A percentile compares a stretch with the other conserved stretches of the same genome.
Conservation (phyloP, 2,888 invertebrate species). For the Lysandra coridon region DNA sequence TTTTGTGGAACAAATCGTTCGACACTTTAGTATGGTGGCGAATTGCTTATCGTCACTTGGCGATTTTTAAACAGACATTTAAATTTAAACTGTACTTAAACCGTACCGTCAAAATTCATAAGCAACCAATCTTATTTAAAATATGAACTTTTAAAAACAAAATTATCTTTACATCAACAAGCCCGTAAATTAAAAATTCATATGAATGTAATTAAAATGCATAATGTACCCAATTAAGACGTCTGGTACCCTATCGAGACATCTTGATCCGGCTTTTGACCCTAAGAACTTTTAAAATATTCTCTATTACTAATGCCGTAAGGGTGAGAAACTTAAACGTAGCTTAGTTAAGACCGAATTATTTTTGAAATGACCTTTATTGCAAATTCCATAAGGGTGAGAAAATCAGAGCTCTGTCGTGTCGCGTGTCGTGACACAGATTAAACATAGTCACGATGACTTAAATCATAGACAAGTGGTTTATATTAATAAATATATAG, state of each 20-base stretch:
- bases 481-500: conserved; percentile 6
- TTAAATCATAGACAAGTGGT: conserved; percentile 35
- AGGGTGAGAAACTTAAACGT: conserved; percentile 35
- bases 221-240: conserved; percentile 12
- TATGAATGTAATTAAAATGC: conserved; percentile 12
- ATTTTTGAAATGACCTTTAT: no score
- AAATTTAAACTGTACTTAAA: no score
- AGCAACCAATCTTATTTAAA: background rate
- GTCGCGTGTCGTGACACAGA: conserved; percentile 45
- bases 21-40: no score
- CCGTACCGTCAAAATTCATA: background rate
- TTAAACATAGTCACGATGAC: conserved; percentile 44
- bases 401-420: conserved; percentile 39
- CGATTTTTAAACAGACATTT: no score
- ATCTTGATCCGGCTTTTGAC: conserved; percentile 37
- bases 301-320: background rate
- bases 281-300: conserved; percentile 33
- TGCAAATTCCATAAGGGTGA: no score
- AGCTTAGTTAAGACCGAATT: background rate
- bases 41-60: no score
- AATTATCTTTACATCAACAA: background rate
- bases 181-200: background rate
- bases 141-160: background rate
- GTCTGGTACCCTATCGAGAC: conserved; percentile 32
- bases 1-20: no score